These are phyloP conservation scores for Beroe forskalii DNA, from an alignment of 37 sponge, comb jelly and placozoan species.

Conservation along the genomic window DNA sequence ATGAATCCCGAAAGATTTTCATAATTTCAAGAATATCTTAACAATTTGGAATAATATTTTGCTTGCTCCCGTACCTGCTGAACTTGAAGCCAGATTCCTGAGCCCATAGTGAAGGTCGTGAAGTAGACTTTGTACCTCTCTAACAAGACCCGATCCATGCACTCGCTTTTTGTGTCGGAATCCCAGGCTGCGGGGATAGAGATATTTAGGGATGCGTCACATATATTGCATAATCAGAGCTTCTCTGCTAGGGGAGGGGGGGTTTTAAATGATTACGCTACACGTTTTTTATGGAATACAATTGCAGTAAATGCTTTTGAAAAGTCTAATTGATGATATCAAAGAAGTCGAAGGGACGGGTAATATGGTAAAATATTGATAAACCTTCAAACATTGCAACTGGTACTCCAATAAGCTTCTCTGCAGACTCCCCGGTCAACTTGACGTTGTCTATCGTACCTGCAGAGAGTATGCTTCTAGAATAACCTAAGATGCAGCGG, in stretches of 20 bases:
- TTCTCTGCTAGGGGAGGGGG: too few relatives aligned
- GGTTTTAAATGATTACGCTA: too few relatives aligned
- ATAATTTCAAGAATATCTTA: too few relatives aligned
- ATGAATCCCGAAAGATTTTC: too few relatives aligned
- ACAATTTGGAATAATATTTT: too few relatives aligned
- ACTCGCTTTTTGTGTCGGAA: not conserved
- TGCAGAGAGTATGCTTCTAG: too few relatives aligned
- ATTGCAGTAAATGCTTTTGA: too few relatives aligned
- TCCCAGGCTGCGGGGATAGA: not conserved
- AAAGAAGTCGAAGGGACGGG: too few relatives aligned
- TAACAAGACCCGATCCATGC: conserved; percentile 30
- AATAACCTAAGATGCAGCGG: not conserved
- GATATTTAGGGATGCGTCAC: not conserved
- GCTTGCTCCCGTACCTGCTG: conserved; percentile 62
- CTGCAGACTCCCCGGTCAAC: conserved; percentile 46
- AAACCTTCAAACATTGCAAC: conserved; percentile 52
- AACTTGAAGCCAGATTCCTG: conserved; percentile 58
- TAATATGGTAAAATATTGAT: too few relatives aligned
- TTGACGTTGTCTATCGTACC: conserved; percentile 40
- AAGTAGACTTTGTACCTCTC: conserved; percentile 42
- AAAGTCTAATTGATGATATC: too few relatives aligned
- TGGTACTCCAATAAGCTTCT: conserved; percentile 50
- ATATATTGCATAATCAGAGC: not conserved
- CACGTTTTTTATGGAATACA: too few relatives aligned
- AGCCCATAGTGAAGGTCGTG: conserved; percentile 9